Evolutionary conservation across 30 jellyfish, hydroid and myxozoan species (phyloP).

Genomic region (Hydractinia symbiolongicarpus): DNA sequence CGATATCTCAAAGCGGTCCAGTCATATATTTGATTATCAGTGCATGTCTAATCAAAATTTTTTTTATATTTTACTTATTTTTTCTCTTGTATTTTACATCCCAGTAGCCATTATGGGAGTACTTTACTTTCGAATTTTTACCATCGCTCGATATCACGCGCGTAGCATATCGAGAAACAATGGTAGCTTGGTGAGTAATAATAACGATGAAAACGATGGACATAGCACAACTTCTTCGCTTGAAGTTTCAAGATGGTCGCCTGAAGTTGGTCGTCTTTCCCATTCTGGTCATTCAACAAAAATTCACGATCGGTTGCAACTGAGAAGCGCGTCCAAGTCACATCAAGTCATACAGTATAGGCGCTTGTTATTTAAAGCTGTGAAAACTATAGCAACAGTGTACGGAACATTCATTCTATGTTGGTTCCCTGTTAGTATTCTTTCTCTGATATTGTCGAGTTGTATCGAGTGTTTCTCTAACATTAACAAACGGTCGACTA

Average conservation of each 20-base stretch:
- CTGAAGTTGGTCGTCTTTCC: too few relatives aligned
- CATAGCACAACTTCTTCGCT: background rate
- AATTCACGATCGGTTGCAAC: background rate
- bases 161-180: background rate
- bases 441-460: constrained; percentile 45
- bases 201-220: background rate
- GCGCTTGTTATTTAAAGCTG: constrained; percentile 38
- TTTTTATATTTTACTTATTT: background rate
- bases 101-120: constrained; percentile 2
- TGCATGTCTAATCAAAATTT: background rate
- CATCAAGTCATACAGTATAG: background rate
- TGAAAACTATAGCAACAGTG: constrained; percentile 51
- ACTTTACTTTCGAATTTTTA: constrained; percentile 8
- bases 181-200: background rate
- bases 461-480: constrained; percentile 36
- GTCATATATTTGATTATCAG: background rate
- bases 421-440: constrained; percentile 78
- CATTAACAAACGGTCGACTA: constrained; percentile 46
- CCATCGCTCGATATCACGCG: constrained; percentile 18
- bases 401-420: constrained; percentile 78
- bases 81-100: constrained; percentile 7
- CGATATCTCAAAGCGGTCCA: background rate
- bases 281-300: too few relatives aligned
- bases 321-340: background rate
- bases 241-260: background rate